A percentile compares a stretch with the other conserved stretches of the same genome.
phyloP scores from a whole-genome alignment of 2,888 invertebrate species.

The Frankliniella fusca region DNA sequence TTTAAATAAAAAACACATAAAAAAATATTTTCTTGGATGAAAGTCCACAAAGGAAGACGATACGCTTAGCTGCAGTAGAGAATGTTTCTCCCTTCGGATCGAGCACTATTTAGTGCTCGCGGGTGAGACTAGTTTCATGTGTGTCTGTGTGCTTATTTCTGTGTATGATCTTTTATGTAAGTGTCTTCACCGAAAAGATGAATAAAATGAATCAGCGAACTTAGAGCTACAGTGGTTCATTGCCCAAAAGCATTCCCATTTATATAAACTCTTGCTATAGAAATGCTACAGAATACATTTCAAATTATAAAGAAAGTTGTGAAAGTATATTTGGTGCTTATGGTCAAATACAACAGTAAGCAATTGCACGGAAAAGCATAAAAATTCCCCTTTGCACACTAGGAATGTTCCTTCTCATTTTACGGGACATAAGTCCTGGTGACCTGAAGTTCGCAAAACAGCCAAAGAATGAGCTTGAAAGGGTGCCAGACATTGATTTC shows the following conservation, averaged over 20 bases:
- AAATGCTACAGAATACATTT: background rate
- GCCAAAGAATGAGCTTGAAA: background rate
- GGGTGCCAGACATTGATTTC: background rate
- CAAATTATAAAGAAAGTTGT: background rate
- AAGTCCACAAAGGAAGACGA: constrained; percentile 24
- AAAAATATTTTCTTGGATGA: constrained; percentile 19
- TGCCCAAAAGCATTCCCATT: background rate
- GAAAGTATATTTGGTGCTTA: background rate
- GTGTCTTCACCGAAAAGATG: background rate
- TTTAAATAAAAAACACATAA: background rate
- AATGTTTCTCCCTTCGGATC: background rate
- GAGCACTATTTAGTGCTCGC: background rate
- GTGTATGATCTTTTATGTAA: background rate
- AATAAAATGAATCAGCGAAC: constrained; percentile 5
- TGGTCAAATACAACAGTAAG: background rate
- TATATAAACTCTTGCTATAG: background rate
- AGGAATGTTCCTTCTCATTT: background rate
- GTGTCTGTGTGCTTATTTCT: constrained; percentile 15
- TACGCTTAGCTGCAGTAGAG: constrained; percentile 15
- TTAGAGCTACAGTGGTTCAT: background rate
- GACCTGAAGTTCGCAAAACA: background rate
- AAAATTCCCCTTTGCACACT: background rate
- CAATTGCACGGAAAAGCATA: background rate
- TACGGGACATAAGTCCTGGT: background rate
- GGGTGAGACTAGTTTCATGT: constrained; percentile 11